Conservation (phyloP, 2,888 invertebrate genomes). For the Leucoma salicis region DNA sequence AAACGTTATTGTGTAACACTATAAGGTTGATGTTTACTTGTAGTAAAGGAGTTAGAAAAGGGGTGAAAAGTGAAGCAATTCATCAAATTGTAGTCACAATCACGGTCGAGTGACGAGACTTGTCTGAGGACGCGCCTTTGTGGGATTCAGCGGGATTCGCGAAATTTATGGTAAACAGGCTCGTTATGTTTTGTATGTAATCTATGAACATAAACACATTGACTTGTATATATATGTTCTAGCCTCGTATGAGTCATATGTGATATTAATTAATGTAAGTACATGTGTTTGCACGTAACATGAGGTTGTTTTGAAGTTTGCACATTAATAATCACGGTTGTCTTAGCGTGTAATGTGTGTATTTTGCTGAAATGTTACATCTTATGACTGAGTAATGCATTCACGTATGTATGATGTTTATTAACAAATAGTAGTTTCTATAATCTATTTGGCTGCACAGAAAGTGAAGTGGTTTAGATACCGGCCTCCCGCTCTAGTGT, state of each 20-base stretch:
- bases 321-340: background rate
- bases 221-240: conserved; percentile 17
- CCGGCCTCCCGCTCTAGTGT: no score
- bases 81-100: conserved; percentile 69
- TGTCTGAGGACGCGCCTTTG: conserved; percentile 47
- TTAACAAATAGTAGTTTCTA: no score
- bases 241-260: background rate
- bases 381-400: background rate
- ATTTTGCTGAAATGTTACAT: background rate
- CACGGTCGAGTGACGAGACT: conserved; percentile 57
- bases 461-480: no score
- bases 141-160: conserved; percentile 50
- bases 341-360: background rate
- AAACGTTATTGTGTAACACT: background rate
- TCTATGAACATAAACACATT: conserved; percentile 44
- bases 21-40: conserved; percentile 15
- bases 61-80: conserved; percentile 59
- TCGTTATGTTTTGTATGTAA: conserved; percentile 45
- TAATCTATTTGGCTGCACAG: no score
- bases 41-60: conserved; percentile 23
- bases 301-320: background rate
- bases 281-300: background rate
- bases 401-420: no score
- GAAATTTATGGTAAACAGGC: conserved; percentile 53
- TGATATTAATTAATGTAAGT: background rate